Conservation (phyloP, 2,888 invertebrate genomes). For the Alloscopus bannaensis region DNA sequence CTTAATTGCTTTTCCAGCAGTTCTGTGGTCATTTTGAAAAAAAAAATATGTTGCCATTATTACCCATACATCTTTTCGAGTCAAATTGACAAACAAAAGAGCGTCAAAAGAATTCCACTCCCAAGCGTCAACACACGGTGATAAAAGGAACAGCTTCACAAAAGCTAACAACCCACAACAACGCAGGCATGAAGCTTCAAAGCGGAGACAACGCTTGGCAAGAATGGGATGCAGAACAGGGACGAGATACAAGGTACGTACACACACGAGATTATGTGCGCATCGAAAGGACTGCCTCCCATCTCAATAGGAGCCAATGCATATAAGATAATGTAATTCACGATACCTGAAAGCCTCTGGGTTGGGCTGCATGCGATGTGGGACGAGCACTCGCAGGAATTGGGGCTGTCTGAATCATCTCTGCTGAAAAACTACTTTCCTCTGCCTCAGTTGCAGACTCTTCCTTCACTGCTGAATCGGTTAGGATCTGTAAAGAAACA, state of each 20-base stretch:
- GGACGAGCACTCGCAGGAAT: constrained; percentile 78
- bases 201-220: neutral
- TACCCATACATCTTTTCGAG: too few species aligned
- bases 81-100: too few species aligned
- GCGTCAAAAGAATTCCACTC: too few species aligned
- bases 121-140: too few species aligned
- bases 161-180: neutral
- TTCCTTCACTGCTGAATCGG: constrained; percentile 36
- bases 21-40: too few species aligned
- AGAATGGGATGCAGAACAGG: constrained; percentile 22
- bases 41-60: too few species aligned
- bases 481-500: constrained; percentile 29
- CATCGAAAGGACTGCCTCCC: constrained; percentile 54
- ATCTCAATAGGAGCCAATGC: constrained; percentile 40
- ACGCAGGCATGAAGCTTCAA: neutral
- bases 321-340: constrained; percentile 37
- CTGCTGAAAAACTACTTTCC: constrained; percentile 74
- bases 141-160: neutral
- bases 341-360: constrained; percentile 81
- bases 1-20: too few species aligned
- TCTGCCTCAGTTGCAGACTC: constrained; percentile 54
- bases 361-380: constrained; percentile 76
- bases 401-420: constrained; percentile 82
- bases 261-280: neutral
- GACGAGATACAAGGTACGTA: constrained; percentile 24